These are phyloP conservation scores for Pterocles burchelli DNA, from an alignment of 2,113 vertebrate species.

Conservation along the genomic window DNA sequence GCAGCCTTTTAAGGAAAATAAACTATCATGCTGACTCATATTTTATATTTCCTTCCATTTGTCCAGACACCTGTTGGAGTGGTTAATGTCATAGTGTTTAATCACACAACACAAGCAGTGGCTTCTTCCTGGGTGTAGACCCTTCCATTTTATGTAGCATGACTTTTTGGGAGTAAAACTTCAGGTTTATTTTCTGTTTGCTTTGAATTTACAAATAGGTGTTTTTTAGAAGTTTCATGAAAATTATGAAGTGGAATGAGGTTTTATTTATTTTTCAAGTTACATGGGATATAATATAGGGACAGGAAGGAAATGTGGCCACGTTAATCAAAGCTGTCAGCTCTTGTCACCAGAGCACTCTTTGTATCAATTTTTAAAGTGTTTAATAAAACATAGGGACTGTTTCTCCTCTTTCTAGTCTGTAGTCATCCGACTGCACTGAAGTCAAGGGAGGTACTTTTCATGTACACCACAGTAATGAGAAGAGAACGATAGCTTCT, in stretches of 20 bases:
- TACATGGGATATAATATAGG: not conserved
- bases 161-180: not conserved
- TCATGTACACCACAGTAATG: not conserved
- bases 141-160: not conserved
- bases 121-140: not conserved
- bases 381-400: constrained; percentile 49
- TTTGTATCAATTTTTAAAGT: constrained; percentile 54
- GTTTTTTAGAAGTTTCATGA: not conserved
- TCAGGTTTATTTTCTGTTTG: not conserved
- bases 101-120: not conserved
- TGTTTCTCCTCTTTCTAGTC: not conserved
- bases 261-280: not conserved
- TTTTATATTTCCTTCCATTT: not conserved
- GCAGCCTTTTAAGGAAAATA: not conserved
- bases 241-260: not conserved
- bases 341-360: constrained; percentile 3
- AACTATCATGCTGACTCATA: not conserved
- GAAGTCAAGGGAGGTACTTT: constrained; percentile 2
- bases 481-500: not conserved
- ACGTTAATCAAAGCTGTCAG: constrained; percentile 7
- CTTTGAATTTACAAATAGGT: not conserved
- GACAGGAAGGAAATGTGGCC: not conserved
- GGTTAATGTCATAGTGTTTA: not conserved
- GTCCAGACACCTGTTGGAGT: not conserved
- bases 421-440: not conserved